Evolutionary conservation across 2,113 vertebrate species (phyloP).

Genomic region (Engystomops pustulosus): DNA sequence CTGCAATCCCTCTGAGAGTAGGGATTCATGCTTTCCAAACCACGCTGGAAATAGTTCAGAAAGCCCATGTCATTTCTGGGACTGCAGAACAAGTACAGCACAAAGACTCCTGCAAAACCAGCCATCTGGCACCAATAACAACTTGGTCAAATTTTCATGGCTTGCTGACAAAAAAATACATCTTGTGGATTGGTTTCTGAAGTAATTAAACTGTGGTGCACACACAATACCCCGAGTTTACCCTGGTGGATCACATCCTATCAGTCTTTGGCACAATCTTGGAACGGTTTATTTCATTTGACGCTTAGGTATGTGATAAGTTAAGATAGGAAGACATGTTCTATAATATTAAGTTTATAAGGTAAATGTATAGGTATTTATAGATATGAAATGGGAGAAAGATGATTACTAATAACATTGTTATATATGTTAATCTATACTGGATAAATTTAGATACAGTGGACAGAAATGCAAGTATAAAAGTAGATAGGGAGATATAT

Average conservation of each 20-base stretch:
- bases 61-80: conserved; percentile 47
- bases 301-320: background rate
- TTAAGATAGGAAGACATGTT: background rate
- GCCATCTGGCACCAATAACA: conserved; percentile 46
- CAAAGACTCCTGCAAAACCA: conserved; percentile 37
- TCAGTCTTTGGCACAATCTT: background rate
- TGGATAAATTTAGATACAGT: conserved; percentile 15
- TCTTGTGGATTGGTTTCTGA: conserved; percentile 36
- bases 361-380: background rate
- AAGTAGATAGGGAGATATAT: background rate
- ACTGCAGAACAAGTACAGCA: conserved; percentile 34
- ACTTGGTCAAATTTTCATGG: conserved; percentile 55
- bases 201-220: conserved; percentile 43
- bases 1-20: conserved; percentile 39
- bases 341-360: background rate
- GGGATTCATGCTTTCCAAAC: conserved; percentile 52
- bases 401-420: no score
- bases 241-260: conserved; percentile 6
- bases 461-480: background rate
- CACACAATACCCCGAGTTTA: background rate
- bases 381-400: background rate
- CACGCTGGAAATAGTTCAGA: conserved; percentile 49
- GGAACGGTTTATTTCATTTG: background rate
- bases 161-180: conserved; percentile 54
- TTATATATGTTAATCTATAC: no score